A percentile compares a stretch with the other conserved stretches of the same genome.
Conservation (phyloP, 2,888 invertebrate genomes). For the Trachelus tabidus region DNA sequence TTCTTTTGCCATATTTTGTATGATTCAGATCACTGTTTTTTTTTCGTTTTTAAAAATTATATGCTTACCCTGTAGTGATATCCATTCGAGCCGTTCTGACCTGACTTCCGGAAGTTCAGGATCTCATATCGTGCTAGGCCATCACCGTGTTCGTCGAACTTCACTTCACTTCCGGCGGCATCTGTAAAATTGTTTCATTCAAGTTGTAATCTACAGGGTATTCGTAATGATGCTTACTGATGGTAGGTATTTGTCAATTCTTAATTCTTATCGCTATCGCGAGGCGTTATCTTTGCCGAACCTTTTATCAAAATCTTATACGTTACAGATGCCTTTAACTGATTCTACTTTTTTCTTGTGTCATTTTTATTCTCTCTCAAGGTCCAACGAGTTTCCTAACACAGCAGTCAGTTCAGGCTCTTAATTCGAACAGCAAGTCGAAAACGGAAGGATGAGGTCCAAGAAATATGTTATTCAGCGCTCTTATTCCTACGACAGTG, state of each 20-base stretch:
- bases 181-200: slow-evolving; percentile 66
- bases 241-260: neutral
- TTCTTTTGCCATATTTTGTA: too few species aligned
- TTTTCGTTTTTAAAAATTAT: neutral
- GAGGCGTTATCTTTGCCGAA: neutral
- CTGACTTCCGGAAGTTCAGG: slow-evolving; percentile 74
- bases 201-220: neutral
- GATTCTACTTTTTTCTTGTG: neutral
- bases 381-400: neutral
- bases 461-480: neutral
- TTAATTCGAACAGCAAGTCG: neutral
- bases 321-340: neutral
- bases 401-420: neutral
- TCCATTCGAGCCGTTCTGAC: slow-evolving; percentile 62
- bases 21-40: neutral
- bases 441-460: neutral
- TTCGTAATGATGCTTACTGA: neutral
- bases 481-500: neutral
- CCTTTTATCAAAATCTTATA: neutral
- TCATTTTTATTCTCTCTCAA: neutral
- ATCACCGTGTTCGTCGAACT: slow-evolving; percentile 79
- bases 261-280: neutral
- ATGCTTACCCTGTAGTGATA: slow-evolving; percentile 68
- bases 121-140: slow-evolving; percentile 80
- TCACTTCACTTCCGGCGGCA: slow-evolving; percentile 74